phyloP scores from a whole-genome alignment of 2,113 vertebrate species.

The Ammospiza nelsoni region DNA sequence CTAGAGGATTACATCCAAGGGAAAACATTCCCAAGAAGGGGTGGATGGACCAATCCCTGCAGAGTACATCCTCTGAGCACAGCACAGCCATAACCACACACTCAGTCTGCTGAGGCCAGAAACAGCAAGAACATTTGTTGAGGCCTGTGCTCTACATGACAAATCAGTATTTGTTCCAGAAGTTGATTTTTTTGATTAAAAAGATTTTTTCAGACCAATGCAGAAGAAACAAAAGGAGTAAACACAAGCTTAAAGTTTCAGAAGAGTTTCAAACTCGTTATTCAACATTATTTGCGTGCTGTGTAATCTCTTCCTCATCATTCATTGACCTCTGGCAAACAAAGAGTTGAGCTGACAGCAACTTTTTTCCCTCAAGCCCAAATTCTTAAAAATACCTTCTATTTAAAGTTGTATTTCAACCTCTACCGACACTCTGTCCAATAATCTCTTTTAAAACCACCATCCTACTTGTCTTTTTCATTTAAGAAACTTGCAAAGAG shows the following conservation, averaged over 20 bases:
- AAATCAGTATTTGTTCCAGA: background rate
- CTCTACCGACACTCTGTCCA: background rate
- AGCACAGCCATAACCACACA: background rate
- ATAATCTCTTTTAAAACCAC: background rate
- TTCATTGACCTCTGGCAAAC: constrained; percentile 12
- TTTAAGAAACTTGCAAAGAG: background rate
- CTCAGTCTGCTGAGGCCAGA: background rate
- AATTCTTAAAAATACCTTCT: background rate
- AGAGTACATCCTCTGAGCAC: accelerated
- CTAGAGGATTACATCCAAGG: background rate
- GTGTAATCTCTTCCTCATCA: constrained; percentile 7
- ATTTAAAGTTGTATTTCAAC: background rate
- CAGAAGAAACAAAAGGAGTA: background rate
- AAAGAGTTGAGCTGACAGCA: background rate
- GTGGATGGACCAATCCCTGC: background rate
- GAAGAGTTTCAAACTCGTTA: background rate
- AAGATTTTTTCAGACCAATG: background rate
- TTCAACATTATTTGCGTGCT: background rate
- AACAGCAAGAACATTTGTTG: background rate
- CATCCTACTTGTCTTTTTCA: background rate
- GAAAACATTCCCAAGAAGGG: background rate
- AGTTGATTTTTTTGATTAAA: background rate
- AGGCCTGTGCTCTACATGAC: background rate
- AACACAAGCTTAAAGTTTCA: background rate
- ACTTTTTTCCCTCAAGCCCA: background rate